Evolutionary conservation across 2,888 invertebrate genomes (phyloP), one percentile per base, ranked within the genome.

Genomic region (Himalopsyche japonica): DNA sequence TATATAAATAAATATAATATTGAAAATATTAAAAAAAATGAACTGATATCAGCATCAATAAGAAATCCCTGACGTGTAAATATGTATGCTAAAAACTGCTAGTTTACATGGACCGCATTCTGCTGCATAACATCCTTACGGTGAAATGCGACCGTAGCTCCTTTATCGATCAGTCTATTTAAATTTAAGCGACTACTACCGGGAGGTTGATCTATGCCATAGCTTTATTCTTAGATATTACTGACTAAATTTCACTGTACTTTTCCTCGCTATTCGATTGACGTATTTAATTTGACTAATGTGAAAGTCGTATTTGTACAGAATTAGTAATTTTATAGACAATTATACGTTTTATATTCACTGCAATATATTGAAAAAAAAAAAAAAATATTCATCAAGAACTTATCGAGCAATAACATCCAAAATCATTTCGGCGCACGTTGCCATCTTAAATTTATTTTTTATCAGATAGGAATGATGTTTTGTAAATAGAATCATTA

Each of bases 401-500:
- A 48, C 27, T 80, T 70, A 70, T 70, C 30, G 70, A 86, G 86
- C 84, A 84, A 84, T 86, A 84, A 70, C 82, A 85, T 82, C 83
- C 85, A 81, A 43, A 81, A 43, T 70, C 78, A 43, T 81, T 83
- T 76, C 37, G 85, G 85, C 85, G 83, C 83, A 43, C 43, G 85
- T 81, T 83, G 85, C 85, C 85, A 8, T 79, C 79, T 79, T 84
- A 78, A 84, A 64, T 49, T 84, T 85, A 57, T 76, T 80, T 84
- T 84, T 80, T 83, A 81, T 84, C 80, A 37, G 82, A 79, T 83
- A 83, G 81, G 37, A 81, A 82, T 85, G 77, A 85, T 81, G 48
- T 79, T 80, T 80, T 84, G 84, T 84, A 86, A 84, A 84, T 84
- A 84, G 70, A 84, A 82, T 79, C 83, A 85, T 77, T 82, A 79